Conservation (phyloP, 2,113 vertebrate species). For the Puntigrus tetrazona region DNA sequence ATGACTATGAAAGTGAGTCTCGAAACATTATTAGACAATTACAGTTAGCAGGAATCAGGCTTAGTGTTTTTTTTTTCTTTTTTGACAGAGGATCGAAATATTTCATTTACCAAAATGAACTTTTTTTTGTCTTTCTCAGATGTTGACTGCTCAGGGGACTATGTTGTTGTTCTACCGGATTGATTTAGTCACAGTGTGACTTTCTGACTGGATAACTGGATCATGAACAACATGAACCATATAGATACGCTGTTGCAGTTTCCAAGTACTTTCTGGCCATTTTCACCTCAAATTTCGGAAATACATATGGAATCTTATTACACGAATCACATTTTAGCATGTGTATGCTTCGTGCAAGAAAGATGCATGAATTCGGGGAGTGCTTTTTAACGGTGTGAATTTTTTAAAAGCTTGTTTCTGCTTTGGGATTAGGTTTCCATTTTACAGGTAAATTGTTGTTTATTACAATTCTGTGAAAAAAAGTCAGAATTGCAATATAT, state of each 20-base stretch:
- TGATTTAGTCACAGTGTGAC: constrained; percentile 32
- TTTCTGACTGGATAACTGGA: background rate
- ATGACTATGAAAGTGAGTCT: constrained; percentile 35
- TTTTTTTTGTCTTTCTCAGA: constrained; percentile 55
- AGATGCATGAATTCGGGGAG: background rate
- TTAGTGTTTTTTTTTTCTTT: background rate
- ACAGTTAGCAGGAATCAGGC: background rate
- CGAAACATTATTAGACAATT: background rate
- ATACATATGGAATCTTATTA: background rate
- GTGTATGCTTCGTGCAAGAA: background rate
- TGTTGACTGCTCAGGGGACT: constrained; percentile 15
- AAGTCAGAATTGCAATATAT: background rate
- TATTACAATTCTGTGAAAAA: too few relatives aligned
- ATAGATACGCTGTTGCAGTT: background rate
- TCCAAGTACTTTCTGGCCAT: background rate
- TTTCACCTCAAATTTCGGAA: background rate
- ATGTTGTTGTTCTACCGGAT: constrained; percentile 64
- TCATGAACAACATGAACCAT: background rate
- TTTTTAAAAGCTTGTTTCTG: background rate
- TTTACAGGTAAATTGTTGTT: background rate
- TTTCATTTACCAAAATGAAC: background rate
- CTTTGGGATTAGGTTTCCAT: background rate
- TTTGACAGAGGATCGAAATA: background rate
- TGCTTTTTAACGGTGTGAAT: background rate
- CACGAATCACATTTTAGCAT: background rate